Conservation (phyloP, 1,140 invertebrate species). For the Ptiloglossa arizonensis region DNA sequence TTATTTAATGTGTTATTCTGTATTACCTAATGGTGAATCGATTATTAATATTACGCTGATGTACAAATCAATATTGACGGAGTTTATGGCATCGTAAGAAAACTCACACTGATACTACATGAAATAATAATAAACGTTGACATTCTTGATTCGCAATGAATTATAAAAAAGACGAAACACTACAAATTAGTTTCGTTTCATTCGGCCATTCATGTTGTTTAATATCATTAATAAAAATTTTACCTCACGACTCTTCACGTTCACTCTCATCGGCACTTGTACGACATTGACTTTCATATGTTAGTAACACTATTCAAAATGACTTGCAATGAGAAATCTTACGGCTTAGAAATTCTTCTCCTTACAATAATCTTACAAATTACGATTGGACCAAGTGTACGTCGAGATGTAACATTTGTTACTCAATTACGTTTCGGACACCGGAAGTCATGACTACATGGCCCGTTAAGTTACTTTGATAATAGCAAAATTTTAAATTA, state of each 20-base stretch:
- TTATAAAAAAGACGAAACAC: constrained; percentile 7
- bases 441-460: constrained; percentile 33
- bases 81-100: constrained; percentile 34
- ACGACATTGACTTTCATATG: constrained; percentile 48
- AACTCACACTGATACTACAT: background rate
- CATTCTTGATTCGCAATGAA: background rate
- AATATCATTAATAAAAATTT: constrained; percentile 33
- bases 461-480: constrained; percentile 26
- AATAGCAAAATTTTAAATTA: background rate
- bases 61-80: constrained; percentile 9
- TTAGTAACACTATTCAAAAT: constrained; percentile 31
- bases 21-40: background rate
- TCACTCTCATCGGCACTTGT: constrained; percentile 27
- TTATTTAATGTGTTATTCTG: constrained; percentile 14
- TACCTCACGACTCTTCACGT: background rate
- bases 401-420: constrained; percentile 30
- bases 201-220: background rate
- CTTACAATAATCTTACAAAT: constrained; percentile 48
- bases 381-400: constrained; percentile 54
- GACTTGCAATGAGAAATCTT: constrained; percentile 36
- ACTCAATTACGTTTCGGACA: constrained; percentile 11
- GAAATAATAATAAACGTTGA: background rate
- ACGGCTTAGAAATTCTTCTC: constrained; percentile 21
- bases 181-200: constrained; percentile 1
- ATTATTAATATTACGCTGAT: constrained; percentile 9